Conservation (phyloP, 2,797 vertebrate genomes). For the Sebastolobus altivelis region DNA sequence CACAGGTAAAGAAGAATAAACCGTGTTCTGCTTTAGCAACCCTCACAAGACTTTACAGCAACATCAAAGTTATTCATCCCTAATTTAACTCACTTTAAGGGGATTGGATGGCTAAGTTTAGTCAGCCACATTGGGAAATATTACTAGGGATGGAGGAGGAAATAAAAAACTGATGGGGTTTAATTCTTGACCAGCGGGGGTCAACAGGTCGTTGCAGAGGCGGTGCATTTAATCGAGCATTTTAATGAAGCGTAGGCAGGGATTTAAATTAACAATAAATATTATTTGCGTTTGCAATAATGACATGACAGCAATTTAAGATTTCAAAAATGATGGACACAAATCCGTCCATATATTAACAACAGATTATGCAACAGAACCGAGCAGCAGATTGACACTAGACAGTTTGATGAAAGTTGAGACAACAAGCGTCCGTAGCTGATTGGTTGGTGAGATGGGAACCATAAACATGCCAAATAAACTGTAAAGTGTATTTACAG, state of each 20-base stretch:
- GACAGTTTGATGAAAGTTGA: neutral
- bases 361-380: neutral
- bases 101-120: neutral
- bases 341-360: neutral
- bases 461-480: neutral
- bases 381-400: too few species aligned
- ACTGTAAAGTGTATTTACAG: neutral
- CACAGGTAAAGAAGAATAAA: slow-evolving; percentile 86
- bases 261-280: too few species aligned
- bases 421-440: neutral
- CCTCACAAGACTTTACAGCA: neutral
- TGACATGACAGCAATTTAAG: neutral
- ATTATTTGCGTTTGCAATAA: neutral
- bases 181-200: neutral
- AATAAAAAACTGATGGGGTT: neutral
- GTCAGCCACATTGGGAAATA: neutral
- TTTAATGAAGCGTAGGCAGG: neutral
- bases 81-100: neutral
- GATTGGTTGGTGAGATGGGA: neutral
- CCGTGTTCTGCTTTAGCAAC: neutral
- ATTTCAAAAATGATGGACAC: neutral
- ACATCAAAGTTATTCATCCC: neutral
- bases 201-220: neutral
- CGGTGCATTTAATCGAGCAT: neutral
- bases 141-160: neutral